A percentile compares a stretch with the other conserved stretches of the same genome.
phyloP scores from a whole-genome alignment of 2,113 vertebrate genomes.

The Ctenomys sociabilis region DNA sequence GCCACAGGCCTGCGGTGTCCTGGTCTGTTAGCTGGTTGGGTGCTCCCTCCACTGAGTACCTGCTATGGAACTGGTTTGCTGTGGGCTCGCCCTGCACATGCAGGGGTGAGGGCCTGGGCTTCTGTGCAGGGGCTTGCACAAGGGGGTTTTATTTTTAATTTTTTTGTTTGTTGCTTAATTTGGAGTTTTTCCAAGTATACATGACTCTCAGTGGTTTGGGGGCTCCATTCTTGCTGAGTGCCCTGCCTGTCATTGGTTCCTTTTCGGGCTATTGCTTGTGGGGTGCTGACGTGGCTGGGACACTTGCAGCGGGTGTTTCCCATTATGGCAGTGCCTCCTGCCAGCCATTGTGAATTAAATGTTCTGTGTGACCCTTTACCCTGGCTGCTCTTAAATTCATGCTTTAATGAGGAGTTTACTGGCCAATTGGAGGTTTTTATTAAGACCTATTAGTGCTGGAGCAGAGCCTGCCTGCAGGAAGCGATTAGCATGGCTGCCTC shows the following conservation, averaged over 20 bases:
- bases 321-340: constrained; percentile 86
- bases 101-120: no score
- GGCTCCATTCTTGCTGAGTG: neutral
- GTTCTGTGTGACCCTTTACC: constrained; percentile 89
- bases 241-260: constrained; percentile 84
- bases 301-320: constrained; percentile 85
- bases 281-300: constrained; percentile 85
- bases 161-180: neutral
- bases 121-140: neutral
- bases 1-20: neutral
- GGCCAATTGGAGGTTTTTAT: constrained; percentile 94
- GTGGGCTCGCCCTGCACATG: neutral
- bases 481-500: constrained; percentile 90
- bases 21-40: fast-evolving
- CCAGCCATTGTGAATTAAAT: constrained; percentile 91
- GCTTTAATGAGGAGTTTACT: constrained; percentile 96
- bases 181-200: neutral
- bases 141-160: neutral
- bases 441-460: constrained; percentile 90
- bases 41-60: neutral
- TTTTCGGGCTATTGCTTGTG: constrained; percentile 88
- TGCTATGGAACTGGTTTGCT: neutral
- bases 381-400: constrained; percentile 90
- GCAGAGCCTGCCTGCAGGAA: constrained; percentile 90
- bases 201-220: neutral